Conservation (phyloP, 2,797 vertebrate genomes). For the Antrozous pallidus region DNA sequence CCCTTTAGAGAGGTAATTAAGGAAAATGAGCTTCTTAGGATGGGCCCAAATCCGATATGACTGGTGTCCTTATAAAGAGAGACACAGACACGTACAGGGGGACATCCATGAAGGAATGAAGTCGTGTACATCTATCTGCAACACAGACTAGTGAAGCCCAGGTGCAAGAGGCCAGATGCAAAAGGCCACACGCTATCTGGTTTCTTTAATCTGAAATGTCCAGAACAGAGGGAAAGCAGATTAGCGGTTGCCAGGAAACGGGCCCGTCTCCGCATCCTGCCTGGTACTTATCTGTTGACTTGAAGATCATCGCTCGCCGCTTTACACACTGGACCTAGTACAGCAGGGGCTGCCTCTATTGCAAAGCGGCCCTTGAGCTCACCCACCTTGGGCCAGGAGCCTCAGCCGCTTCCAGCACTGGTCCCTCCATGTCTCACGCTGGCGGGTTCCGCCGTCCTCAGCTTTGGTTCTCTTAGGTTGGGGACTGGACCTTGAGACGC, state of each 20-base stretch:
- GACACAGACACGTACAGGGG: neutral
- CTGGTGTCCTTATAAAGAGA: neutral
- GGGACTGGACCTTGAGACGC: neutral
- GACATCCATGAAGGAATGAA: too few species aligned
- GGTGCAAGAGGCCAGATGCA: neutral
- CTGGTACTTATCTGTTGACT: neutral
- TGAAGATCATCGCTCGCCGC: neutral
- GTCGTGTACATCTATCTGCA: rapidly evolving
- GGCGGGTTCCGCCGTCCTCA: neutral
- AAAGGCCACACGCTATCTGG: neutral
- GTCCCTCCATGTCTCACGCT: neutral
- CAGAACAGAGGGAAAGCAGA: neutral
- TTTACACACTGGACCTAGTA: neutral
- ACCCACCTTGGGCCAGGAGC: neutral
- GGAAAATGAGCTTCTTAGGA: neutral
- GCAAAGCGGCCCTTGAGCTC: neutral
- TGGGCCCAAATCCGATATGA: neutral
- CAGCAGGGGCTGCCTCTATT: neutral
- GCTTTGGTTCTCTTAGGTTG: neutral
- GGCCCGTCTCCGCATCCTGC: neutral
- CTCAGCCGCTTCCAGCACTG: neutral
- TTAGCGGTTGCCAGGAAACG: rapidly evolving
- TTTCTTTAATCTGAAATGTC: neutral
- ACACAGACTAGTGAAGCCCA: neutral
- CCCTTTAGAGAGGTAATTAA: neutral